Evolutionary conservation across 2,888 invertebrate species (phyloP), one percentile per base, ranked within the genome.

Genomic region (Hedya salicella): DNA sequence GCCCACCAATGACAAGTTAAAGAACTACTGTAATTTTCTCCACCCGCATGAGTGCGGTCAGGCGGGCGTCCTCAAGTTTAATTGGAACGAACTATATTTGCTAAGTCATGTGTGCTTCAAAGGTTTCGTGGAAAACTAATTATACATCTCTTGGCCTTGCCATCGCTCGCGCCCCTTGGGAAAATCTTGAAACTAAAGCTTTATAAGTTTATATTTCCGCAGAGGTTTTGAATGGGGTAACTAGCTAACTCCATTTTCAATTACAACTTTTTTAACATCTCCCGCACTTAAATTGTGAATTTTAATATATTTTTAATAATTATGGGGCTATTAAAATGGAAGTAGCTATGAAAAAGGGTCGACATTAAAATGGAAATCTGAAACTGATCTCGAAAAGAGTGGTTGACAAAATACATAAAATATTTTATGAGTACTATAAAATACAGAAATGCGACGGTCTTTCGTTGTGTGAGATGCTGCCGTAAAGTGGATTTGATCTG

Each of bases 51-150:
- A 36, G 57, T 53, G 59, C 14, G 66, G 60, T 42, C 53, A 44
- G 52, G 30, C 48, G 42, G 32, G 60, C 19, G 65, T 46, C 66
- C 54, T 52, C 53, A 54, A 66, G 60, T 66, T 66, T 60, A 66
- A 66, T 66, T 66, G 60, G 66, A 66, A 61, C 53, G 59, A 61
- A 61, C 59, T 53, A 61, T 60, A 66, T 49, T 66, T 60, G 53
- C 66, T 17, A 61, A 61, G 60, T 66, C 53, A 66, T 54, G 54
- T 46, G 59, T 53, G 48, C 46, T 61, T 66, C 60, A 21, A 53
- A 54, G 66, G 54, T 54, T 49, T 42, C 48, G 32, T 49, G 48
- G 54, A 60, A 60, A 66, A 49, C 60, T 66, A 66, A 66, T 61
- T 66, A 66, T 46, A 53, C 59, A 46, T 46, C 36, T 59, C 30